Conservation (phyloP, 2,888 invertebrate species). For the Homarus gammarus region DNA sequence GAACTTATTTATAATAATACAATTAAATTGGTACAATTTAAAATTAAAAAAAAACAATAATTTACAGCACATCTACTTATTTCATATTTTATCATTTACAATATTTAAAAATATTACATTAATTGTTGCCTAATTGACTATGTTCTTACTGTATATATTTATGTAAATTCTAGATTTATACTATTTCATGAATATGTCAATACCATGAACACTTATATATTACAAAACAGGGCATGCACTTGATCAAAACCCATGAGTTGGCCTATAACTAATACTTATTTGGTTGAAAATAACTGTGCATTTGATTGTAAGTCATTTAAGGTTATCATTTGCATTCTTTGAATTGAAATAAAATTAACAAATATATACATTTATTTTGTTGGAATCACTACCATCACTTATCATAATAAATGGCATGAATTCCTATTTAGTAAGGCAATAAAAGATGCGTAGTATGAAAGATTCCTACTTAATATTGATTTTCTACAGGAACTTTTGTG, state of each 20-base stretch:
- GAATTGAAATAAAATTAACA: slow-evolving; percentile 33
- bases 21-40: not conserved
- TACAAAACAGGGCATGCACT: not conserved
- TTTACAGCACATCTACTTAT: slow-evolving; percentile 30
- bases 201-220: slow-evolving; percentile 1
- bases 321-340: slow-evolving; percentile 33
- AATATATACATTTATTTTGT: slow-evolving; percentile 32
- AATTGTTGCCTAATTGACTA: not conserved
- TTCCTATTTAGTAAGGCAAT: slow-evolving; percentile 35
- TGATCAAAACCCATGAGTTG: not conserved
- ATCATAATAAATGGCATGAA: slow-evolving; percentile 29
- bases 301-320: slow-evolving; percentile 31
- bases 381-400: slow-evolving; percentile 25
- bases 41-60: slow-evolving; percentile 9
- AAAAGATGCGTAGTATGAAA: slow-evolving; percentile 43
- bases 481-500: slow-evolving; percentile 57
- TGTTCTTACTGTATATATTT: slow-evolving; percentile 25
- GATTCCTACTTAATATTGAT: slow-evolving; percentile 28
- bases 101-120: slow-evolving; percentile 21
- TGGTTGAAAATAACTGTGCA: slow-evolving; percentile 39
- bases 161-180: slow-evolving; percentile 17
- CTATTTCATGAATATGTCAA: slow-evolving; percentile 1
- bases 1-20: not conserved
- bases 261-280: slow-evolving; percentile 33
- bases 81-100: slow-evolving; percentile 20